Evolutionary conservation across 2,113 vertebrate genomes (phyloP), one percentile per base, ranked within the genome.

Genomic region (Gavialis gangeticus): DNA sequence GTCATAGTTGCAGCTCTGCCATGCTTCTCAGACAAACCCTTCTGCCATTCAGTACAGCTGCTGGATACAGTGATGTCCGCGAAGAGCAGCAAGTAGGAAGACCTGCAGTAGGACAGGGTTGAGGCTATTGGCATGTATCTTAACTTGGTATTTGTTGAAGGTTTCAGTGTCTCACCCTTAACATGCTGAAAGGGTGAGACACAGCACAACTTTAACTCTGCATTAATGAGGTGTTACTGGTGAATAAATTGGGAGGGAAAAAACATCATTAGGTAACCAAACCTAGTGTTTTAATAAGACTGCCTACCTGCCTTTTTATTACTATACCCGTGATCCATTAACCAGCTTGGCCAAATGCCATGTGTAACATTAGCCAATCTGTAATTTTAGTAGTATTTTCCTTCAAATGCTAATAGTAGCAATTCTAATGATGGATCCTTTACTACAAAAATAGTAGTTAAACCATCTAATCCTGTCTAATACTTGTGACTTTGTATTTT

Each of bases 381-480:
- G 84, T 84, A 91, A 60, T 82, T 96, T 94, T 94, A 93, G 6
- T 96, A 71, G 82, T 89, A 82, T 79, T 95, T 96, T 96, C 84
- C 85, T 94, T 95, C 27, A 55, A 86, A 75, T 84, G 75, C 80
- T 97, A 91, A 95, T 93, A 85, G 76, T 84, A 96, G 94, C 88
- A 85, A 7, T 96, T 93, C 89, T 90, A 95, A 19, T 59, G 92
- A 84, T 89, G 92, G 95, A 79, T 90, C 90, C 93, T 93, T 93
- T 85, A 60, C 94, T 95, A 96, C 93, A 92, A 75, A 96, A 93
- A 91, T 85, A 94, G 82, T 96, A 86, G 84, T 95, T 96, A 91
- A 96, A 96, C 69, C 96, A 95, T 92, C 94, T 96, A 96, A 96
- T 96, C 95, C 94, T 55, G 34, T 24, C 94, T 95, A 85, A 95